A percentile compares a stretch with the other conserved stretches of the same genome.
These are phyloP conservation scores for Philypnodon macrostomus DNA, from an alignment of 2,797 vertebrate species.

Conservation along the genomic window DNA sequence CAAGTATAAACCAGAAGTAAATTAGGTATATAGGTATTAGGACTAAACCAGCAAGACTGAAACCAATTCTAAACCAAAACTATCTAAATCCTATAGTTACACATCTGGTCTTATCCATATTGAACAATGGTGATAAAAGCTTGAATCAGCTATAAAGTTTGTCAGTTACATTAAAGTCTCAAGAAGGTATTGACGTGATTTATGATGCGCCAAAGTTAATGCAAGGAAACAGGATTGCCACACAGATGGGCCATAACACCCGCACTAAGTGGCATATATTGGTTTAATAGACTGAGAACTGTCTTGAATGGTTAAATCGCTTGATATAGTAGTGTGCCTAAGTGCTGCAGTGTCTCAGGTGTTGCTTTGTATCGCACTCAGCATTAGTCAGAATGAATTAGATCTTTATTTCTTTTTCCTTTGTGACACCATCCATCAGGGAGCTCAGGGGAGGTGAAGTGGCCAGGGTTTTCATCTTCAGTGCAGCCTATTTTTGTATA, in stretches of 20 bases:
- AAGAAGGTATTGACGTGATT: constrained; percentile 58
- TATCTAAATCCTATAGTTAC: too few relatives aligned
- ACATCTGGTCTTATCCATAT: background rate
- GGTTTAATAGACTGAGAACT: constrained; percentile 70
- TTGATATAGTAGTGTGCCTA: constrained; percentile 61
- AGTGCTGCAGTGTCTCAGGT: constrained; percentile 62
- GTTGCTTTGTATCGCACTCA: constrained; percentile 47
- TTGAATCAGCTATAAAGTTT: constrained; percentile 50
- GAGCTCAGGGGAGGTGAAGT: background rate
- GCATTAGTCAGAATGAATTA: constrained; percentile 45
- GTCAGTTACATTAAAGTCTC: constrained; percentile 51
- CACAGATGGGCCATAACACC: constrained; percentile 71
- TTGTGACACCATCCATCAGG: constrained; percentile 9
- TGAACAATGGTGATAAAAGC: constrained; percentile 43
- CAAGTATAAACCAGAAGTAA: too few relatives aligned
- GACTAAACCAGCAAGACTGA: too few relatives aligned
- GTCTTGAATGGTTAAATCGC: constrained; percentile 55
- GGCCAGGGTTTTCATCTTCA: background rate
- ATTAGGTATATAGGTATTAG: too few relatives aligned
- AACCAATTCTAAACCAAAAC: too few relatives aligned
- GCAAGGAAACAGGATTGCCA: constrained; percentile 54
- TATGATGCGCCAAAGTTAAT: constrained; percentile 52
- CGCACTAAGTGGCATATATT: constrained; percentile 70
- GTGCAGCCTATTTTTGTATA: background rate
- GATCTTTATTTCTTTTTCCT: constrained; percentile 41